A percentile compares a stretch with the other conserved stretches of the same genome.
Conservation (phyloP, 2,113 vertebrate species). For the Ictalurus punctatus region DNA sequence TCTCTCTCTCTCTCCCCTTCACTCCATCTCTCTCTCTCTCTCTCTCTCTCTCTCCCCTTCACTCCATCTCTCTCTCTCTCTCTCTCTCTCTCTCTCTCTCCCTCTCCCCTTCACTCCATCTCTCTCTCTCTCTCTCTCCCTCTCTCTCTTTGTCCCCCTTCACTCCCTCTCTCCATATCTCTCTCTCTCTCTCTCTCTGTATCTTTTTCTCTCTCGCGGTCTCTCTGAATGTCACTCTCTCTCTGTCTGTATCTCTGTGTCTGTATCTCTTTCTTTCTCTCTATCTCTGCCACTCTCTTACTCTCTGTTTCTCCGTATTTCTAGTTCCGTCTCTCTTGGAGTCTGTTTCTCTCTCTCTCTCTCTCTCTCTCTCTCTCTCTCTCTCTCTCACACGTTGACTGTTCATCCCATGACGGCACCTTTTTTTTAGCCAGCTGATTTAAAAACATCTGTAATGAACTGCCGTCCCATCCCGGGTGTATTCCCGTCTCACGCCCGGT, state of each 20-base stretch:
- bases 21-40: neutral
- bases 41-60: neutral
- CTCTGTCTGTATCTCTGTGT: neutral
- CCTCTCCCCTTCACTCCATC: too few species aligned
- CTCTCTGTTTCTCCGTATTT: neutral
- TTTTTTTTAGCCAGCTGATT: neutral
- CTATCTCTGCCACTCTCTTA: neutral
- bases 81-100: neutral
- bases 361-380: neutral
- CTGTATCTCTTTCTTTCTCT: neutral
- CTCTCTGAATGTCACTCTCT: neutral
- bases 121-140: neutral
- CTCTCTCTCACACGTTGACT: neutral
- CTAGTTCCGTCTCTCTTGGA: neutral
- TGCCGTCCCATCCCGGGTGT: neutral
- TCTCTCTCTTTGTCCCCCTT: neutral
- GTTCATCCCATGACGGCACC: neutral
- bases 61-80: neutral
- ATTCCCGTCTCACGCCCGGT: neutral
- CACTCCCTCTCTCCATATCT: neutral
- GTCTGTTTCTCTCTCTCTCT: neutral
- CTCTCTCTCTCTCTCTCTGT: neutral
- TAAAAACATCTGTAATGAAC: neutral
- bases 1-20: neutral
- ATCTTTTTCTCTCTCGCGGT: neutral